Evolutionary conservation across 2,888 invertebrate genomes (phyloP).

Genomic region (Platycheirus albimanus): DNA sequence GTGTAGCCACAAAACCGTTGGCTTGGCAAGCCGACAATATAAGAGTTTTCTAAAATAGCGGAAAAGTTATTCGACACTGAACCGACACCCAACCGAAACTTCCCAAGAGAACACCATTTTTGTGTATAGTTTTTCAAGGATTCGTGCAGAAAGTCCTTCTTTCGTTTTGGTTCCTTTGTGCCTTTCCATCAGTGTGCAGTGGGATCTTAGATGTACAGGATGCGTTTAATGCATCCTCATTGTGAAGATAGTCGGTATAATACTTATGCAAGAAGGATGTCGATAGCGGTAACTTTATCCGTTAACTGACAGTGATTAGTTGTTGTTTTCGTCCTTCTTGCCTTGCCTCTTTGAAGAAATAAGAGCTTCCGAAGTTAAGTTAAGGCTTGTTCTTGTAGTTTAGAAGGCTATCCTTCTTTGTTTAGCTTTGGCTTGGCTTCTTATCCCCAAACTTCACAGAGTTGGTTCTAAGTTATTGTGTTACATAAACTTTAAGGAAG

Average conservation of each 20-base stretch:
- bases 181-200: too few relatives aligned
- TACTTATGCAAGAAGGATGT: slow-evolving; percentile 62
- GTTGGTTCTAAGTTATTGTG: not conserved
- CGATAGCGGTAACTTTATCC: slow-evolving; percentile 70
- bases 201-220: slow-evolving; percentile 44
- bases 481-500: not conserved
- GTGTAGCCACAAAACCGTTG: slow-evolving; percentile 50
- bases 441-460: not conserved
- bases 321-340: slow-evolving; percentile 50
- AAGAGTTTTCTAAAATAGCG: slow-evolving; percentile 39
- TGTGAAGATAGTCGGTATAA: slow-evolving; percentile 10
- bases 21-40: slow-evolving; percentile 30
- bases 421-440: not conserved
- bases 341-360: slow-evolving; percentile 41
- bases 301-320: slow-evolving; percentile 72
- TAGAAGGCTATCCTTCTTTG: slow-evolving; percentile 37
- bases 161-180: not conserved
- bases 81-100: not conserved
- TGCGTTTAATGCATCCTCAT: slow-evolving; percentile 63
- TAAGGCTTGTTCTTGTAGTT: slow-evolving; percentile 22
- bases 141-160: not conserved
- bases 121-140: slow-evolving; percentile 21
- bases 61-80: slow-evolving; percentile 41
- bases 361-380: slow-evolving; percentile 11
- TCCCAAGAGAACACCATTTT: too few relatives aligned